Base-by-base conservation (phyloP, 2,113 vertebrate species). In the Epinephelus lanceolatus region DNA sequence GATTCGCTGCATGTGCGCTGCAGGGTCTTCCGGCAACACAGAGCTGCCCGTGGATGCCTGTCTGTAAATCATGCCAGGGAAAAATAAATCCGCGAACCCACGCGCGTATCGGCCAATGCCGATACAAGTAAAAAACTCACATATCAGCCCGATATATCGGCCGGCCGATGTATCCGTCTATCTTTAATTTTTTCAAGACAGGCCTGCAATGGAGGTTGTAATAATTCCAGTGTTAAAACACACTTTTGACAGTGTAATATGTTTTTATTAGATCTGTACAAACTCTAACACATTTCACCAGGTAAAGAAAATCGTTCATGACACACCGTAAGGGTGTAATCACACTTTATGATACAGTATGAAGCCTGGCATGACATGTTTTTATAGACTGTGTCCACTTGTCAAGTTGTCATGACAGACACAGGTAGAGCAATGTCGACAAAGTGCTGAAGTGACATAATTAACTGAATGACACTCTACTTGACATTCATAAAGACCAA, bases 401-500 rank as follows among this genome's bases (percentile, higher is more conserved):
- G 37, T 68, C 37, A 56, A 42, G 55, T 61, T 73, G 37, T 6
- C 76, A 53, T 70, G 76, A 56, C 71, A 62, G 49, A 57, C 65
- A 62, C 42, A 25, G 4, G 15, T 25, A 19, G 55, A 75, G 37
- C 25, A 1, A 0, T 0, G 33, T 23, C 18, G 7, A 74, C 42
- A n/a, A 23, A 60, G 21, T 0, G 42, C 42, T 47, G 30, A 73
- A 74, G 21, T 33, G 52, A 66, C 15, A 53, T 53, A 25, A 67
- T 8, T 56, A 71, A 49, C n/a, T 21, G 14, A 62, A 42, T 63
- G 51, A 76, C 63, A 66, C 78, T 55, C 18, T 1, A 17, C 49
- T 53, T 23, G 55, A 1, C 53, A 49, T 56, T 80, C 56, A 60
- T 70, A 33, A 81, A 72, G 45, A 80, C 53, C 69, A 69, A 71